Base-by-base conservation (phyloP, 92 coral and sea anemone species). In the Phenganax stokvisi region DNA sequence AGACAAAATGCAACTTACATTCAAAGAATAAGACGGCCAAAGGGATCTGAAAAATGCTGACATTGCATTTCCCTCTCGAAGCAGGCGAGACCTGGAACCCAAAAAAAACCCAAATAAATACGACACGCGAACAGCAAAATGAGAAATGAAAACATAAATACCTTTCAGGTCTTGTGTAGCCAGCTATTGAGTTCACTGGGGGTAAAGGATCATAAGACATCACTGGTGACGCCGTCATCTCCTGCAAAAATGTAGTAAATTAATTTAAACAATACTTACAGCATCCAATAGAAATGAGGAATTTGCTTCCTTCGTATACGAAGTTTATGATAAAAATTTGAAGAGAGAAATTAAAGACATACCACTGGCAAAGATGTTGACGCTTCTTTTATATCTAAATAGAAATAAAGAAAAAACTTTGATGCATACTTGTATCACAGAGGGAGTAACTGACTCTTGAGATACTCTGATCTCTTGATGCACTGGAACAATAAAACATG, bases 201-300 rank as follows among this genome's bases (percentile, higher is more conserved):
- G 98, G 98, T 52, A 94, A 74, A 10, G 98, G 98, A 61, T 92
- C 98, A 69, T 94, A 87, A 12, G 98, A 94, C 92, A 94, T 75
- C 66, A 94, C 85, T 51, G 98, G 98, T 54, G 87, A 84, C 20
- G 90, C 90, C 12, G 88, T 86, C 87, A 94, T 76, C 60, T 94
- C 97, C 98, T 94, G 15, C 16, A 56, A 28, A 58, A 61, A 66
- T 61, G 16, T 0, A 54, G 16, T 51, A 51, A 9, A 52, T 11
- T 56, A 63, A 10, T 76, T 60, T 76, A 51, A 6, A 6, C n/a
- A 1, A 59, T 59, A 13, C 25, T 6, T 59, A 13, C 16, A 37
- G 47, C 25, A 20, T 37, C 47, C 47, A 37, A 37, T 1, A 37
- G 47, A 37, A 37, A 37, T 37, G 47, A 37, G 47, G 47, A 37